These are phyloP conservation scores for Myiopsitta monachus DNA, from an alignment of 2,113 vertebrate species.

Conservation along the genomic window DNA sequence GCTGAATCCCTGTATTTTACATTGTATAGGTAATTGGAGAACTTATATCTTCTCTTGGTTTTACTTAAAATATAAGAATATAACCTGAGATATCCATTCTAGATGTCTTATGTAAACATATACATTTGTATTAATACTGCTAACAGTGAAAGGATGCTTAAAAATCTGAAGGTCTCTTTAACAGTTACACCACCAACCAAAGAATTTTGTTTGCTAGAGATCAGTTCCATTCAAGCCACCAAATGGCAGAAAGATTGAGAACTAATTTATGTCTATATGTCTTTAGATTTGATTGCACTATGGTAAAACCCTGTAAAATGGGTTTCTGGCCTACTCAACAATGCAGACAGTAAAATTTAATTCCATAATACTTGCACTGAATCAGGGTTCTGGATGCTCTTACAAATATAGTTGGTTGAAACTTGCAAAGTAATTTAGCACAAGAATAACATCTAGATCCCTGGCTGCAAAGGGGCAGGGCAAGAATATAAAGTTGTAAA, in stretches of 20 bases:
- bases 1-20: background rate
- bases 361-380: background rate
- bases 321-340: background rate
- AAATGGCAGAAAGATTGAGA: background rate
- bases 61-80: background rate
- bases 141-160: background rate
- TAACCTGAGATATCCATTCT: background rate
- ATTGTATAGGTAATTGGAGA: background rate
- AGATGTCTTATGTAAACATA: background rate
- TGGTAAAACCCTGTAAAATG: background rate
- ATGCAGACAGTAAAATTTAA: background rate
- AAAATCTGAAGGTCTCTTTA: background rate
- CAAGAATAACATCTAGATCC: background rate
- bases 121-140: background rate
- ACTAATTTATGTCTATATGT: background rate
- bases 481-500: slow-evolving; percentile 17
- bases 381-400: background rate
- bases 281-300: background rate
- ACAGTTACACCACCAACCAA: background rate
- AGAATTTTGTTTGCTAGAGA: background rate
- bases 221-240: background rate
- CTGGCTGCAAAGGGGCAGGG: background rate
- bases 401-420: background rate
- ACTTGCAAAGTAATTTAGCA: background rate
- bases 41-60: background rate